Evolutionary conservation across 2,113 vertebrate species (phyloP), one percentile per base, ranked within the genome.

Genomic region (Thalassarche chlororhynchos): DNA sequence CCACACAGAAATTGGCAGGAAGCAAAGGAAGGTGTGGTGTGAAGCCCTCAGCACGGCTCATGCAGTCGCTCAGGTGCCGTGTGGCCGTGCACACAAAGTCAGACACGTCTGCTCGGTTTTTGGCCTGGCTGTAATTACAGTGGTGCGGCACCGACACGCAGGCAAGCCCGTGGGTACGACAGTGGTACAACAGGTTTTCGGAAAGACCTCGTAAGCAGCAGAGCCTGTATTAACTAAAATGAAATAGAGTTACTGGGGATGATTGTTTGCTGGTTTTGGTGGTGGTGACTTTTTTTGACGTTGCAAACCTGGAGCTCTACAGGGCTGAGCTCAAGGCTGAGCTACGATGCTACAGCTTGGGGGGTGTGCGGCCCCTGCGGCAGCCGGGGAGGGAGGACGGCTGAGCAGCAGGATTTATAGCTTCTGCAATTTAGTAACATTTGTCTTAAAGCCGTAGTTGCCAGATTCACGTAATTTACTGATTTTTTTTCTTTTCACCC

Each of bases 351-450:
- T 20, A 9, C 44, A 9, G 34, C 24, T 19, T 5, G 13, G 36
- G 32, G 14, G 8, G 31, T 2, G 36, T 0, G 4, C 0, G 4
- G 25, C 26, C n/a, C 12, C 6, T 3, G 4, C 1, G 10, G 64
- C 51, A 58, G 31, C 20, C 8, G 3, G 51, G 64, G 46, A 13
- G 25, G 19, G 34, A 36, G 31, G 26, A 3, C 0, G 0, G 54
- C 55, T 16, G 21, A 62, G 17, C 32, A 11, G 28, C 25, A 25
- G 49, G 9, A 28, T 60, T 74, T 62, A 62, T 0, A 83, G 32
- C 29, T 66, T 54, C 72, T 78, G 68, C 68, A 15, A 5, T 13
- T 38, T 28, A 54, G 10, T 64, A 49, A 54, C 10, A 3, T 19
- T 47, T 38, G 12, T 64, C 49, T 62, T 40, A 71, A 64, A 86